Evolutionary conservation across 2,888 invertebrate genomes (phyloP), one percentile per base, ranked within the genome.

Genomic region (Leptarthrus brevirostris): DNA sequence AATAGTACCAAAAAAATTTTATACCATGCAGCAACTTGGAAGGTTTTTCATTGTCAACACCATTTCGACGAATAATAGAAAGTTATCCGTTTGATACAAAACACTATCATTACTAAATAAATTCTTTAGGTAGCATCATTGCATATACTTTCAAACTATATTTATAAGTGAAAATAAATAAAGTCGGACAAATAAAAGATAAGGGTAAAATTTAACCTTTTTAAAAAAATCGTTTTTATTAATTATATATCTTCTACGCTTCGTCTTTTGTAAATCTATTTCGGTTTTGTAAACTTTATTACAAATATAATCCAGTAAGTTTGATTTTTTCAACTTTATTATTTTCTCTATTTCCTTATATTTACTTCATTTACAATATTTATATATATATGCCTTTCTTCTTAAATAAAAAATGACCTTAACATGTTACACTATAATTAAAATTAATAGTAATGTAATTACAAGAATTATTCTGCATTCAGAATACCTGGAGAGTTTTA

Each of bases 201-300:
- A n/a, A 44, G 14, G 44, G 14, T 64, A 36, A 64, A 64, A 22
- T 44, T 36, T 64, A 58, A 58, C 34, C 47, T 44, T 49, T 64
- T 64, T 64, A 64, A 64, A 64, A 64, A 64, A 64, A 64, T 12
- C n/a, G 47, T 47, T 58, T 64, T 64, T 64, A 64, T 64, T n/a
- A n/a, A n/a, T n/a, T 64, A 58, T 64, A 64, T 64, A 44, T 64
- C 24, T 26, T 24, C 58, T 58, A 58, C 36, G 58, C 22, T 58
- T 44, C 64, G 40, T 44, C 22, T 64, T 47, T 64, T 58, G 58
- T 44, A 64, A 64, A 64, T 64, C 64, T 64, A 64, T 40, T 64
- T 44, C 44, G 64, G 64, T 64, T 47, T 58, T 20, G 18, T 40
- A 58, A 64, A 64, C 44, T 47, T 64, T 10, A 44, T 64, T 64